These are phyloP conservation scores for Trichopoda pennipes DNA, from an alignment of 2,888 invertebrate species.

Conservation along the genomic window DNA sequence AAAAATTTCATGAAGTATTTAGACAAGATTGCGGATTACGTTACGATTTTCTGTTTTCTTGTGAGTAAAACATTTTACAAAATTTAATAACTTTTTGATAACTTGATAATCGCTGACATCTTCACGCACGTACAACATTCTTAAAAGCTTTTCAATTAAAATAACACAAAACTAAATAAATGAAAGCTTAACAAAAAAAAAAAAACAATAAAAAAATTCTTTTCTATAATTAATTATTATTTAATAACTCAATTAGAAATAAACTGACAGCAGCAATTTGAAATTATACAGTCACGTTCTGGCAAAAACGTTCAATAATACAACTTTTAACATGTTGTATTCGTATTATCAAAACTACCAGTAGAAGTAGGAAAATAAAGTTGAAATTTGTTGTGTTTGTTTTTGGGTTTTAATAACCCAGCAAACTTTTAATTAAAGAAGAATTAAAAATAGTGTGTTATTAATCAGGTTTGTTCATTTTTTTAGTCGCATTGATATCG, in stretches of 20 bases:
- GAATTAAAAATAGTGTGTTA: too few relatives aligned
- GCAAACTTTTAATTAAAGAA: constrained; percentile 6
- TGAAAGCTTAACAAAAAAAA: constrained; percentile 8
- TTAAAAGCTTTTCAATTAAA: constrained; percentile 55
- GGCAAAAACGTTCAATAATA: constrained; percentile 36
- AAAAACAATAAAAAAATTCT: constrained; percentile 12
- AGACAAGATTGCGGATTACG: too few relatives aligned
- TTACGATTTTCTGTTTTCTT: background rate
- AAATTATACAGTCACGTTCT: constrained; percentile 61
- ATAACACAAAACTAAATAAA: constrained; percentile 30
- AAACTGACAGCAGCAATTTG: constrained; percentile 40
- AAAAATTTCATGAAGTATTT: too few relatives aligned
- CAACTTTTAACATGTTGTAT: constrained; percentile 29
- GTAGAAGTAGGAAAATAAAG: constrained; percentile 1
- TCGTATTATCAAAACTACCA: constrained; percentile 22
- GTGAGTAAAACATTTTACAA: background rate
- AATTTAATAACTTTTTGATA: constrained; percentile 51
- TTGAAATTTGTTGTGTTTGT: constrained; percentile 3
- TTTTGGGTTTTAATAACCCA: background rate
- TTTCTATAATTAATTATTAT: constrained; percentile 62
- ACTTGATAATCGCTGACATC: constrained; percentile 46
- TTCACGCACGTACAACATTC: constrained; percentile 45
- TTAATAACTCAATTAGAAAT: constrained; percentile 66
- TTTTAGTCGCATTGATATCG: too few relatives aligned
- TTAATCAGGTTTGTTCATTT: too few relatives aligned